Conservation (phyloP, 2,888 invertebrate genomes). For the Uloborus plumipes region DNA sequence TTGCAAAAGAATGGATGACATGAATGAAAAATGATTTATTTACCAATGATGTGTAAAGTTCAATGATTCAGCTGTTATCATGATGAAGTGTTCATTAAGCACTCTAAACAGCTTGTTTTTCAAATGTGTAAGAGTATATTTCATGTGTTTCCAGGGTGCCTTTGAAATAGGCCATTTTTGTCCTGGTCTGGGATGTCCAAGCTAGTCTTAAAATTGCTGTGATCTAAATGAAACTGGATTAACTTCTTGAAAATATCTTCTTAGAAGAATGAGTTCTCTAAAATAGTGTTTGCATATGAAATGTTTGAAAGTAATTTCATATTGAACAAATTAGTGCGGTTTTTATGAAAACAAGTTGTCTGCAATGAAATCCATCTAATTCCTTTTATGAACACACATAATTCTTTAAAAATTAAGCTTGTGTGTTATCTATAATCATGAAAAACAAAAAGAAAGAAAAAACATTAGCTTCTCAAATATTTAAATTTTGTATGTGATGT, state of each 20-base stretch:
- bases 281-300: constrained; percentile 4
- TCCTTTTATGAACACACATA: too few relatives aligned
- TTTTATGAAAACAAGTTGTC: constrained; percentile 6
- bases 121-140: constrained; percentile 20
- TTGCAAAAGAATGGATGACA: constrained; percentile 20
- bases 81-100: constrained; percentile 49
- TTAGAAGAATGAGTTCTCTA: constrained; percentile 25
- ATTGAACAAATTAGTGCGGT: constrained; percentile 10
- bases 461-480: constrained; percentile 17
- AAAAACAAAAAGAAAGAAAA: neutral
- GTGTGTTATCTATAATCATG: too few relatives aligned
- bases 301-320: constrained; percentile 4
- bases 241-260: constrained; percentile 33
- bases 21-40: constrained; percentile 24
- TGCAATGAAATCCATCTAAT: neutral
- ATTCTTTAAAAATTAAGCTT: too few relatives aligned
- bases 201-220: constrained; percentile 63
- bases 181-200: constrained; percentile 47
- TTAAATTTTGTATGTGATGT: constrained; percentile 26
- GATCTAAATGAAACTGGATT: constrained; percentile 58
- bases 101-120: constrained; percentile 59
- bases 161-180: constrained; percentile 50
- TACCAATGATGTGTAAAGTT: constrained; percentile 1
- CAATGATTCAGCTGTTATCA: constrained; percentile 29
- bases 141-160: constrained; percentile 55